phyloP scores from a whole-genome alignment of 2,113 vertebrate genomes.

The Cavia porcellus region DNA sequence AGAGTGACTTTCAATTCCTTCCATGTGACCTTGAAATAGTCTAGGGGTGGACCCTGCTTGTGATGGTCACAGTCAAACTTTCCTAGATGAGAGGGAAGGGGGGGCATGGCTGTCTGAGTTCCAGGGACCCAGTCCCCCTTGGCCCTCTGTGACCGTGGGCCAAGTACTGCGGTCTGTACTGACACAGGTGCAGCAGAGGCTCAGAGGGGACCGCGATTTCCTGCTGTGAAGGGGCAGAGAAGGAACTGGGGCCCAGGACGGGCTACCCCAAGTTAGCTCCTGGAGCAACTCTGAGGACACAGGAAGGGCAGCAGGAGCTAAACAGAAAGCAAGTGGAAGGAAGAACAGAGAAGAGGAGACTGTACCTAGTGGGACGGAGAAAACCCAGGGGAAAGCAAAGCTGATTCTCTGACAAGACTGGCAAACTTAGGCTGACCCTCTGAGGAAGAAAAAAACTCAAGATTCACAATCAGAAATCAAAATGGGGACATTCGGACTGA shows the following conservation, averaged over 20 bases:
- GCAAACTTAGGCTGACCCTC: not conserved
- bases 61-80: not conserved
- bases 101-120: accelerated
- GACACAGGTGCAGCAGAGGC: not conserved
- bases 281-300: not conserved
- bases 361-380: not conserved
- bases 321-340: not conserved
- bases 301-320: not conserved
- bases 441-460: not conserved
- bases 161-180: not conserved
- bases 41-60: accelerated
- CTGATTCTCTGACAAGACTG: not conserved
- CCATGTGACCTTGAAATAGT: accelerated
- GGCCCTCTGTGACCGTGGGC: too few species aligned
- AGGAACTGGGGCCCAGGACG: not conserved
- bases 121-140: not conserved
- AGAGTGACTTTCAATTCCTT: not conserved
- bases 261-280: not conserved
- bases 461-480: not conserved
- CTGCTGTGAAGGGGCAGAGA: not conserved
- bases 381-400: not conserved
- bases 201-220: not conserved
- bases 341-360: not conserved
- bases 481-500: not conserved
- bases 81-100: accelerated